Evolutionary conservation across 2,113 vertebrate species (phyloP).

Genomic region (Hippocampus guttulatus): DNA sequence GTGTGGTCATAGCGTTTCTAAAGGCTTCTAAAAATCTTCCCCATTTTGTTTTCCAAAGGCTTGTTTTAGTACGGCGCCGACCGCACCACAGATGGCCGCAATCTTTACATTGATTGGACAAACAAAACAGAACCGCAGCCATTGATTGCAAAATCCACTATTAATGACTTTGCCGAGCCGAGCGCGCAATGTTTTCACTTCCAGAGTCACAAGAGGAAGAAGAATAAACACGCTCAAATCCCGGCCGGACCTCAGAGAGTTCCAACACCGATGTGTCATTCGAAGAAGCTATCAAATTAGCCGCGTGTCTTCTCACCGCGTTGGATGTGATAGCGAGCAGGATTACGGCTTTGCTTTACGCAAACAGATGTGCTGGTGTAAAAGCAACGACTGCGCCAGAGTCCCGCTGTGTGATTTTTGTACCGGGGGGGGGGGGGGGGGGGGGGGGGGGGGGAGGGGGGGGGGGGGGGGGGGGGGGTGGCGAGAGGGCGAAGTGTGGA

Average conservation of each 20-base stretch:
- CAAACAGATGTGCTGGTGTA: conserved; percentile 20
- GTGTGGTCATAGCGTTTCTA: background rate
- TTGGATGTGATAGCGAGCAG: background rate
- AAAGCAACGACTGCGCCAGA: conserved; percentile 17
- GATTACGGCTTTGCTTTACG: conserved; percentile 2
- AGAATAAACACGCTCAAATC: conserved; percentile 27
- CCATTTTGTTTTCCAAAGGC: background rate
- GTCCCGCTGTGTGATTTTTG: conserved; percentile 25
- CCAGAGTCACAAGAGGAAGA: conserved; percentile 30
- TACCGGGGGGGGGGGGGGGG: conserved; percentile 2
- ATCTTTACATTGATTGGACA: conserved; percentile 53
- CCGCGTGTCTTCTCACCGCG: background rate
- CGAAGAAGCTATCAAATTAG: background rate
- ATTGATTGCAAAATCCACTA: conserved; percentile 66
- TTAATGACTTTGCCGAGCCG: conserved; percentile 54
- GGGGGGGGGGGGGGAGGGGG: conserved; percentile 8
- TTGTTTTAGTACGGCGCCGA: background rate
- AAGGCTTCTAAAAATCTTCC: background rate
- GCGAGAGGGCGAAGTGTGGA: background rate
- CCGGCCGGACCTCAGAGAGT: conserved; percentile 14
- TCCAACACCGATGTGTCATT: conserved; percentile 8
- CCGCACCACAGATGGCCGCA: conserved; percentile 16
- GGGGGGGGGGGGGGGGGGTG: background rate
- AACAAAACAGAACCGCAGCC: conserved; percentile 49
- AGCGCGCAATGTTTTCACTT: conserved; percentile 37